Evolutionary conservation across 2,113 vertebrate genomes (phyloP).

Genomic region (Ceyx margarethae): DNA sequence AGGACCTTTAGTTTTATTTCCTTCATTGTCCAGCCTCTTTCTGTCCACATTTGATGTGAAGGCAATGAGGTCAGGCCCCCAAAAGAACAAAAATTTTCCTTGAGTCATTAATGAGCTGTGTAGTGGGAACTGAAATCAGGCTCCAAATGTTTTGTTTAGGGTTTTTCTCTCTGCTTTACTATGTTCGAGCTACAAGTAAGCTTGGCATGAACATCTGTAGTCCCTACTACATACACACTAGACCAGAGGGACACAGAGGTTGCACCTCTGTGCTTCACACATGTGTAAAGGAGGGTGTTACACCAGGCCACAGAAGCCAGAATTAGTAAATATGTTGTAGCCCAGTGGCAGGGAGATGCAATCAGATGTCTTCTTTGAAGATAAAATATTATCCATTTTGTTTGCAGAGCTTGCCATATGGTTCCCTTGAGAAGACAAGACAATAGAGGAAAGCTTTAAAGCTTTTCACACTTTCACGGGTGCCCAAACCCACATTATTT

Average conservation of each 20-base stretch:
- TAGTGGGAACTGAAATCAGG: neutral
- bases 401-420: neutral
- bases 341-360: neutral
- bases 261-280: neutral
- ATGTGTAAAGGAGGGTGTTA: neutral
- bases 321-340: neutral
- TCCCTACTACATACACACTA: neutral
- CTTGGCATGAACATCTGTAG: neutral
- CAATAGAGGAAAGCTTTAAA: neutral
- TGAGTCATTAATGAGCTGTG: neutral
- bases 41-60: neutral
- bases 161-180: neutral
- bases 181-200: neutral
- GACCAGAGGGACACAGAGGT: neutral
- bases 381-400: neutral
- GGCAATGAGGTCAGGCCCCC: neutral
- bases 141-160: neutral
- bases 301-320: neutral
- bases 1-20: neutral
- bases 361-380: constrained; percentile 24
- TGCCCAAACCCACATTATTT: neutral
- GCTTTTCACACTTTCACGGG: neutral
- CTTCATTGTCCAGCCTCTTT: neutral
- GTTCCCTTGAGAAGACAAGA: neutral
- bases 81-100: neutral